Evolutionary conservation across 2,113 vertebrate species (phyloP).

Genomic region (Channa maculata): DNA sequence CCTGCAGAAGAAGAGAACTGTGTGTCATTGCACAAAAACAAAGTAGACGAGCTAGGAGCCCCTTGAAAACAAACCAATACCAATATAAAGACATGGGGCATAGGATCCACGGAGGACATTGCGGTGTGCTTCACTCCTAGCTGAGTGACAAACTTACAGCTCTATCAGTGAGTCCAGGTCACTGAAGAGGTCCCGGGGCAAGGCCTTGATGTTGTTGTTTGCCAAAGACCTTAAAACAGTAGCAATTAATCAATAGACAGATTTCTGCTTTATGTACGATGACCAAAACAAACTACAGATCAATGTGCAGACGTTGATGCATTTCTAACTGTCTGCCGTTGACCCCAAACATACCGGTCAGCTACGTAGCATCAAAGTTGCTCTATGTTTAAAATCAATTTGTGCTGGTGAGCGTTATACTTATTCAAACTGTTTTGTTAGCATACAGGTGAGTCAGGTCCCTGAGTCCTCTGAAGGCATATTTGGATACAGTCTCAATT

Average conservation of each 20-base stretch:
- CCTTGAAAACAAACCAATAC: neutral
- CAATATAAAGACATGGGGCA: too few relatives aligned
- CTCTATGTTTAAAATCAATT: neutral
- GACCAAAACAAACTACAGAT: neutral
- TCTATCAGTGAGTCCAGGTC: slow-evolving; percentile 97
- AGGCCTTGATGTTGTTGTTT: slow-evolving; percentile 94
- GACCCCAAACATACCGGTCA: too few relatives aligned
- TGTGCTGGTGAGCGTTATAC: neutral
- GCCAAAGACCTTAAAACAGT: slow-evolving; percentile 91
- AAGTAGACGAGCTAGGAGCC: neutral
- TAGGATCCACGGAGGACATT: too few relatives aligned
- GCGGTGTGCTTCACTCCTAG: neutral
- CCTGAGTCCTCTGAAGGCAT: slow-evolving; percentile 94
- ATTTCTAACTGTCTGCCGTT: too few relatives aligned
- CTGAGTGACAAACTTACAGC: slow-evolving; percentile 86
- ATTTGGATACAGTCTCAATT: slow-evolving; percentile 92
- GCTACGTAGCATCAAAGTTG: neutral
- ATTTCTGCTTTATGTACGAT: neutral
- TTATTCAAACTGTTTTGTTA: neutral
- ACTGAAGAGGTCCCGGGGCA: slow-evolving; percentile 93
- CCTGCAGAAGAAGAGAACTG: slow-evolving; percentile 74
- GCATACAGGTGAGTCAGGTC: slow-evolving; percentile 98
- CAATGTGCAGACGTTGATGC: too few relatives aligned
- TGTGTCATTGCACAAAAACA: slow-evolving; percentile 8
- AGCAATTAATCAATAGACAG: slow-evolving; percentile 16